Conservation (phyloP, 2,113 vertebrate genomes). For the Eurystomus gularis region DNA sequence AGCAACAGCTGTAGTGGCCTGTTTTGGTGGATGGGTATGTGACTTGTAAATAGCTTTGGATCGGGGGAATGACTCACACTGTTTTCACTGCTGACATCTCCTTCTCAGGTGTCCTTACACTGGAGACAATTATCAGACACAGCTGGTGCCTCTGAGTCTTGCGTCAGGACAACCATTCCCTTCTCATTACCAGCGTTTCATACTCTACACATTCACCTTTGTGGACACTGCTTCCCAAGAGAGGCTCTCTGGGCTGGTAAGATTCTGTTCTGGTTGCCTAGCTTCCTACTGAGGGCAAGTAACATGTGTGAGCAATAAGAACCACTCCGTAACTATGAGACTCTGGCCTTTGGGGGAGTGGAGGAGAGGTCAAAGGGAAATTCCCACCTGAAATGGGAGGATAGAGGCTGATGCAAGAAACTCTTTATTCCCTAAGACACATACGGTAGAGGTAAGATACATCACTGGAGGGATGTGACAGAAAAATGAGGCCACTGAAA, state of each 20-base stretch:
- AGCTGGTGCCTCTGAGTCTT: slow-evolving; percentile 21
- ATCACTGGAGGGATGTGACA: neutral
- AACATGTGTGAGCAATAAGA: neutral
- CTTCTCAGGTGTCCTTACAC: slow-evolving; percentile 70
- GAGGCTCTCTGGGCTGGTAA: slow-evolving; percentile 52
- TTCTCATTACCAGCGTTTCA: slow-evolving; percentile 70
- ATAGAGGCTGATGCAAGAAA: neutral
- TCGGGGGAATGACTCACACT: neutral
- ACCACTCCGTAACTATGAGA: neutral
- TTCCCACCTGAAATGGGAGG: neutral
- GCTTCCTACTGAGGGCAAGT: neutral
- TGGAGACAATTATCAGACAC: slow-evolving; percentile 69
- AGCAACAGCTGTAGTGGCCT: slow-evolving; percentile 72
- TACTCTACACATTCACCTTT: slow-evolving; percentile 72
- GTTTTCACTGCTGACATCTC: neutral
- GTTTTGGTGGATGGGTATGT: slow-evolving; percentile 70
- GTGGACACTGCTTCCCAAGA: neutral
- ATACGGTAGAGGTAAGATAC: neutral
- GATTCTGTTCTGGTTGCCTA: neutral
- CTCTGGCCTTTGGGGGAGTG: neutral
- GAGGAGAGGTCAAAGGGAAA: neutral
- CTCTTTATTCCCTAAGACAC: neutral
- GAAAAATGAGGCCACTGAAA: neutral
- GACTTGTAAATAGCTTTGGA: neutral
- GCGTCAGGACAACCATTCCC: slow-evolving; percentile 33